Base-by-base conservation (phyloP, 2,113 vertebrate species). In the Pipra filicauda region DNA sequence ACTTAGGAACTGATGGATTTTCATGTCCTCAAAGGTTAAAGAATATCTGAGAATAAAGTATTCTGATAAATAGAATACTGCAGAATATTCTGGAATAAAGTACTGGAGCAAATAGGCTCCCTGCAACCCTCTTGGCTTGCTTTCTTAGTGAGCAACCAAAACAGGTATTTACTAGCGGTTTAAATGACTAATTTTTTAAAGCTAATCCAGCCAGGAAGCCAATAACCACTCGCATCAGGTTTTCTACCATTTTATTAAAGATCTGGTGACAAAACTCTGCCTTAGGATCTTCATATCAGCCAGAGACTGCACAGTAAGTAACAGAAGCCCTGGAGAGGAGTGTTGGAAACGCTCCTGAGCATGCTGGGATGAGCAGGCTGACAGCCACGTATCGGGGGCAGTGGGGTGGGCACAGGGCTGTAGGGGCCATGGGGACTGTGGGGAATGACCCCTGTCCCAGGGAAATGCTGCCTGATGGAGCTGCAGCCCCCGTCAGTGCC, bases 321-420 rank as follows among this genome's bases (percentile, higher is more conserved):
- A 48, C 8, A 17, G 6, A 20, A 70, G 13, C 39, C 33, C 24
- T 24, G 20, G 13, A 31, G 84, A 67, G 52, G 33, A 31, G 35
- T 1, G 51, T 8, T 41, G 24, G 16, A 5, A 33, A 8, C 2
- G 4, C 1, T 41, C 39, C 61, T 0, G 66, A 39, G 55, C 24
- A 0, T 2, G 0, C 8, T 0, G 0, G 12, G 43, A 13, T 0
- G 1, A 26, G 27, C 52, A 11, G 41, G 35, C 35, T 6, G 1
- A 7, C 3, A 6, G 28, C 27, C 1, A 5, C 0, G 15, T 0
- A 0, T 0, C 1, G 5, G 26, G 51, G 48, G 1, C 43, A 30
- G 16, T 37, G 35, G 0, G 0, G 17, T 4, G 20, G 55, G 26
- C 5, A 21, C n/a, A 18, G 59, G n/a, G n/a, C 57, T n/a, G n/a